A percentile compares a stretch with the other conserved stretches of the same genome.
These are phyloP conservation scores for Hemaris fuciformis DNA, from an alignment of 2,888 invertebrate genomes.

Conservation along the genomic window DNA sequence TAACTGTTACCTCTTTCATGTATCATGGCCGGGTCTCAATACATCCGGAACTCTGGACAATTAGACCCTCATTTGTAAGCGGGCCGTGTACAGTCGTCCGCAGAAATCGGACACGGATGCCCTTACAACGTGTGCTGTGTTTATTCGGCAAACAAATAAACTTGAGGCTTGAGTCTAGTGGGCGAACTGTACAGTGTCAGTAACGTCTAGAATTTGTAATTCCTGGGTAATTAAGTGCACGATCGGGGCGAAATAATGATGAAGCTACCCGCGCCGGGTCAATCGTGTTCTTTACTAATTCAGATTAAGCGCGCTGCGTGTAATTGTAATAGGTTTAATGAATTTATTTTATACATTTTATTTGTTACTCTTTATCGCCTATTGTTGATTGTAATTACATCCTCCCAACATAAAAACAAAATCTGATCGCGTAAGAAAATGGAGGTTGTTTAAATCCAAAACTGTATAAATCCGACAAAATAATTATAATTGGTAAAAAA, in stretches of 20 bases:
- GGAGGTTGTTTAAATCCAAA: too few species aligned
- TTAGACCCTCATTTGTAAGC: constrained; percentile 51
- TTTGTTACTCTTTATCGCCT: too few species aligned
- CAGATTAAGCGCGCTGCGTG: not conserved
- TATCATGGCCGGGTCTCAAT: constrained; percentile 14
- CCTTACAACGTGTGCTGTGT: constrained; percentile 31
- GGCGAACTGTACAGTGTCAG: constrained; percentile 12
- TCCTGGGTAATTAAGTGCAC: constrained; percentile 1
- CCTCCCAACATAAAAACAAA: too few species aligned
- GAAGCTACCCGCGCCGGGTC: not conserved
- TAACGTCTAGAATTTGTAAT: constrained; percentile 16
- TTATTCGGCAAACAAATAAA: constrained; percentile 41
- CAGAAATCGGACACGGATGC: constrained; percentile 26
- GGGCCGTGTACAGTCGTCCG: constrained; percentile 28
- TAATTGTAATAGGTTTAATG: too few species aligned
- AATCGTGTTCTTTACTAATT: not conserved
- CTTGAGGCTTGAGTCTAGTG: not conserved
- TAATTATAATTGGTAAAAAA: too few species aligned
- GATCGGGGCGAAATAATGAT: not conserved
- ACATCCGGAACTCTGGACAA: constrained; percentile 27
- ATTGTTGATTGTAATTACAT: too few species aligned
- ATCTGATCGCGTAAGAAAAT: too few species aligned
- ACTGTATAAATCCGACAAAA: too few species aligned
- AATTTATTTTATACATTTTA: too few species aligned
- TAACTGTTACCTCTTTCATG: constrained; percentile 16